Percentiles rank a stretch among this genome's conserved stretches.
Conservation (phyloP, 1,140 invertebrate species). For the Camponotus vicinus region DNA sequence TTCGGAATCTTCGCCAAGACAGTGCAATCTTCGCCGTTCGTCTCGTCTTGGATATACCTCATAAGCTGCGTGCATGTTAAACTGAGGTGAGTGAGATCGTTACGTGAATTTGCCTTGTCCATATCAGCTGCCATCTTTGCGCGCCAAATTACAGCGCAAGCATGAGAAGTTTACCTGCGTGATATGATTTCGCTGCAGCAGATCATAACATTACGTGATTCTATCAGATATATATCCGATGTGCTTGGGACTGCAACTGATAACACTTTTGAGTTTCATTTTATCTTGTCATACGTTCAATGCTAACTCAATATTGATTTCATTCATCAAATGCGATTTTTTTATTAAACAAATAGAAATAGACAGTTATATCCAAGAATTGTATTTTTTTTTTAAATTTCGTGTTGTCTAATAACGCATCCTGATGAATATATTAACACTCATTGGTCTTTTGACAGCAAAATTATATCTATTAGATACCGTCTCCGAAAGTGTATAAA, state of each 20-base stretch:
- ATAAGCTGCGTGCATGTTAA: slow-evolving; percentile 26
- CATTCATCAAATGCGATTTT: neutral
- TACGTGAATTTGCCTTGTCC: neutral
- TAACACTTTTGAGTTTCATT: neutral
- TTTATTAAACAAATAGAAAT: neutral
- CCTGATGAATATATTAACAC: neutral
- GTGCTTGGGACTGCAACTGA: neutral
- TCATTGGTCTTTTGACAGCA: neutral
- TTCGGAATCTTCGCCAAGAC: slow-evolving; percentile 55
- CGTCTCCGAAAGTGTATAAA: neutral
- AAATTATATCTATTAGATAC: neutral
- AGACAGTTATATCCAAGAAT: neutral
- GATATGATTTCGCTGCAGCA: slow-evolving; percentile 16
- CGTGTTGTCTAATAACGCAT: neutral
- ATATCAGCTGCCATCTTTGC: slow-evolving; percentile 28
- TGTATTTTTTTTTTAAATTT: neutral
- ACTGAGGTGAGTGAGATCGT: slow-evolving; percentile 64
- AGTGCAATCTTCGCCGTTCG: slow-evolving; percentile 41
- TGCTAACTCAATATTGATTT: neutral
- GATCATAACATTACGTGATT: neutral
- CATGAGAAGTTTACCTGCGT: neutral
- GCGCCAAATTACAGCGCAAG: slow-evolving; percentile 37
- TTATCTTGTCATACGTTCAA: neutral
- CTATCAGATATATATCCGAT: neutral
- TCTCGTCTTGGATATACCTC: slow-evolving; percentile 62